Evolutionary conservation across 1,140 invertebrate species (phyloP).

Genomic region (Atta texana): DNA sequence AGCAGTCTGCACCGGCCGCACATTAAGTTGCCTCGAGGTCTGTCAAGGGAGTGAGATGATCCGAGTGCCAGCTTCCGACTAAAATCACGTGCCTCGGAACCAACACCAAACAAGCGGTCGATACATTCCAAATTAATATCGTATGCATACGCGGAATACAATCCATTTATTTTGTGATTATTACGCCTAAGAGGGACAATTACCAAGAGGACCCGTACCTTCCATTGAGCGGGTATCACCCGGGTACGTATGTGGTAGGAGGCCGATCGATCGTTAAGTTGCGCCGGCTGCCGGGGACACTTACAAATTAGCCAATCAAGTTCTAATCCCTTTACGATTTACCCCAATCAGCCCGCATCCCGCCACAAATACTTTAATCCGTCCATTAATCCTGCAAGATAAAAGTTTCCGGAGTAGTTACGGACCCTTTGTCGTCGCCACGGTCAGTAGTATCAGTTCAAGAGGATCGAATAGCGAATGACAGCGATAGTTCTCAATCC

Average conservation of each 20-base stretch:
- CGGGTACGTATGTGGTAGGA: conserved; percentile 60
- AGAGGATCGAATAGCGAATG: conserved; percentile 48
- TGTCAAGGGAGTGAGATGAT: conserved; percentile 11
- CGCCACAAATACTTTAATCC: conserved; percentile 86
- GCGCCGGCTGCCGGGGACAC: conserved; percentile 83
- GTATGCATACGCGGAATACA: no score
- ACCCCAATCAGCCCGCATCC: conserved; percentile 84
- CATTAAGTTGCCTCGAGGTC: conserved; percentile 81
- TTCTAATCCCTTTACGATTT: conserved; percentile 85
- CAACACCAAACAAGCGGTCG: not conserved
- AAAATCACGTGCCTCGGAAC: not conserved
- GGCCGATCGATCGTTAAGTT: conserved; percentile 84
- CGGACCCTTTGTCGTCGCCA: conserved; percentile 84
- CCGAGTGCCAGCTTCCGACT: not conserved
- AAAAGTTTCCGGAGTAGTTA: conserved; percentile 85
- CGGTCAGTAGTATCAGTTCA: conserved; percentile 68
- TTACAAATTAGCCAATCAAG: conserved; percentile 87
- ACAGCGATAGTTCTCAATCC: conserved; percentile 54
- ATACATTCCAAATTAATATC: not conserved
- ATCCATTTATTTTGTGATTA: conserved; percentile 21
- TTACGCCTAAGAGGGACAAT: not conserved
- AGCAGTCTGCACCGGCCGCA: conserved; percentile 78
- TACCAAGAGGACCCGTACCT: not conserved
- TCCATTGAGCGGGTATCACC: conserved; percentile 36
- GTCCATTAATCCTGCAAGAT: conserved; percentile 86